Conservation (phyloP, 1,140 invertebrate genomes). For the Oryzaephilus surinamensis region DNA sequence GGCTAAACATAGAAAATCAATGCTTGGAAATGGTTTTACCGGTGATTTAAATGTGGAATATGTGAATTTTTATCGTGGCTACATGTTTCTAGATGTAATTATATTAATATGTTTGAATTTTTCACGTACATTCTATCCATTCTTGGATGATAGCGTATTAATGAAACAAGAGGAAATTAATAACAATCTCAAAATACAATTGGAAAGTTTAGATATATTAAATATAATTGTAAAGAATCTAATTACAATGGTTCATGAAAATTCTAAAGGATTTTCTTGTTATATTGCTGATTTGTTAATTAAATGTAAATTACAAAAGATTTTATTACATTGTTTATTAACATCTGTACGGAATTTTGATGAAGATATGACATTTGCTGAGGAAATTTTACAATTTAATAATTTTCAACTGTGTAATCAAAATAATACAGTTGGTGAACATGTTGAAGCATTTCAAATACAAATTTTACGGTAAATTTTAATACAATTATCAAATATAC, state of each 20-base stretch:
- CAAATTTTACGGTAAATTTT: conserved; percentile 50
- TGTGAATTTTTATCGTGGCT: conserved; percentile 54
- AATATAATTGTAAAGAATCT: conserved; percentile 68
- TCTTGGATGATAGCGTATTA: conserved; percentile 46
- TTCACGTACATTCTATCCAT: conserved; percentile 72
- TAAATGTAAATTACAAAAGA: conserved; percentile 81
- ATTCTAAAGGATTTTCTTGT: conserved; percentile 66
- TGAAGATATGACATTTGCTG: conserved; percentile 57
- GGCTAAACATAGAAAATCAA: conserved; percentile 68
- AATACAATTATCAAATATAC: background rate
- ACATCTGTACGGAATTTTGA: conserved; percentile 55
- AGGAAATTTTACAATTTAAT: conserved; percentile 77
- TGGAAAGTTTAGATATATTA: conserved; percentile 67
- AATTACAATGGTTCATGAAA: conserved; percentile 71
- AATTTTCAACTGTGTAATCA: conserved; percentile 51
- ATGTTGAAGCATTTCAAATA: conserved; percentile 68
- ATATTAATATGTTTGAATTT: conserved; percentile 72
- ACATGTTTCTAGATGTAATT: conserved; percentile 76
- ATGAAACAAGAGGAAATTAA: conserved; percentile 62
- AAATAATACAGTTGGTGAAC: conserved; percentile 48
- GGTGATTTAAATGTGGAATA: conserved; percentile 55
- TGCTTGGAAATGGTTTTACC: conserved; percentile 69
- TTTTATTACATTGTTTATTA: conserved; percentile 73
- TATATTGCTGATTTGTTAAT: conserved; percentile 74
- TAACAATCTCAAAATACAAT: conserved; percentile 65